Conservation (phyloP, 2,888 invertebrate genomes). For the Hemicrepidius hirtus region DNA sequence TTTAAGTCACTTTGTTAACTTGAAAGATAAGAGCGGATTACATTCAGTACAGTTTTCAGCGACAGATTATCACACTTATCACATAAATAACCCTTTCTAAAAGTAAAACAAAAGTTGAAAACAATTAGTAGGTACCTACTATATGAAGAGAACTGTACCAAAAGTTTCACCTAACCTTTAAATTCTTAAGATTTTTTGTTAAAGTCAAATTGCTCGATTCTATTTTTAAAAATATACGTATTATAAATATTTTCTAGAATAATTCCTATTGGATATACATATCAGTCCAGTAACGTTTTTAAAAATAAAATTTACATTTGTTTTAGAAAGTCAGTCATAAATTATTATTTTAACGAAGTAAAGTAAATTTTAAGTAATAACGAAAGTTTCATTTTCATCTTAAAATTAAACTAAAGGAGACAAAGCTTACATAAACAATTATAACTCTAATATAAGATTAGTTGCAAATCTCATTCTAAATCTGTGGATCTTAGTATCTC, state of each 20-base stretch:
- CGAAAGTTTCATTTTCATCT: neutral
- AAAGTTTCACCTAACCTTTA: too few relatives aligned
- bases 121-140: too few relatives aligned
- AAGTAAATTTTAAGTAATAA: neutral
- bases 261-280: too few relatives aligned
- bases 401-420: conserved; percentile 14
- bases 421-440: conserved; percentile 38
- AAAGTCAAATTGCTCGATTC: too few relatives aligned
- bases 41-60: conserved; percentile 35
- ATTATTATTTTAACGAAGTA: neutral
- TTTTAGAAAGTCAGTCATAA: too few relatives aligned
- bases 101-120: neutral
- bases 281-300: too few relatives aligned
- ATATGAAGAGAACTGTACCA: too few relatives aligned
- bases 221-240: too few relatives aligned
- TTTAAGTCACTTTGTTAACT: conserved; percentile 42
- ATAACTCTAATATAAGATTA: conserved; percentile 56
- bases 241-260: too few relatives aligned
- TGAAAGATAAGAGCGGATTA: conserved; percentile 38
- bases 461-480: conserved; percentile 61
- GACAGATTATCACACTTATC: conserved; percentile 34
- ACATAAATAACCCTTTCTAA: conserved; percentile 22
- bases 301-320: too few relatives aligned
- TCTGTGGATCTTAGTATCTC: conserved; percentile 68
- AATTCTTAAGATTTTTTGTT: too few relatives aligned